phyloP scores from a whole-genome alignment of 2,113 vertebrate species.

The Natator depressus region DNA sequence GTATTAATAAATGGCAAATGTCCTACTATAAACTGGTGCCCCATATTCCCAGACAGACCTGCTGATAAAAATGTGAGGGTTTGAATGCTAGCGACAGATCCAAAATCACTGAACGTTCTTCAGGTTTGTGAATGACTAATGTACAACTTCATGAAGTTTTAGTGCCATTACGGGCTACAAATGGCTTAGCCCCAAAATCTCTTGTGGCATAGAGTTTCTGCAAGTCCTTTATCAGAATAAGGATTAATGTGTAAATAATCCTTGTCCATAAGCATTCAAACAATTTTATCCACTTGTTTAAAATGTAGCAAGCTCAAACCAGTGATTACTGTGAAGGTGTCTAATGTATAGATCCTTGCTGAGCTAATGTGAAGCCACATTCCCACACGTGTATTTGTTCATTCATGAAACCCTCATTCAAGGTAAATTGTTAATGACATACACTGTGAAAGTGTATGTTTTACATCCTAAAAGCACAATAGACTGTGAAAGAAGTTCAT shows the following conservation, averaged over 20 bases:
- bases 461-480: not conserved
- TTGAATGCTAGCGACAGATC: not conserved
- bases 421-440: not conserved
- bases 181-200: slow-evolving; percentile 5
- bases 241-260: not conserved
- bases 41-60: not conserved
- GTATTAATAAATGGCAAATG: not conserved
- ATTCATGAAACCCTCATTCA: not conserved
- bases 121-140: slow-evolving; percentile 42
- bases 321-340: not conserved
- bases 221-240: not conserved
- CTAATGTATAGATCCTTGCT: not conserved
- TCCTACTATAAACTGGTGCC: not conserved
- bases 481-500: not conserved
- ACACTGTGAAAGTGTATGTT: not conserved
- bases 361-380: not conserved
- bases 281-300: not conserved
- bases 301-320: not conserved
- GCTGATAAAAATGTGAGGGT: not conserved
- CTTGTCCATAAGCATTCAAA: not conserved
- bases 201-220: not conserved
- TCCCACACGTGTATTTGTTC: not conserved
- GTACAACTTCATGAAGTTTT: slow-evolving; percentile 48
- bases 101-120: not conserved
- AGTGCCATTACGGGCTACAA: slow-evolving; percentile 39